A percentile compares a stretch with the other conserved stretches of the same genome.
Conservation (phyloP, 2,888 invertebrate genomes). For the Thereva unica region DNA sequence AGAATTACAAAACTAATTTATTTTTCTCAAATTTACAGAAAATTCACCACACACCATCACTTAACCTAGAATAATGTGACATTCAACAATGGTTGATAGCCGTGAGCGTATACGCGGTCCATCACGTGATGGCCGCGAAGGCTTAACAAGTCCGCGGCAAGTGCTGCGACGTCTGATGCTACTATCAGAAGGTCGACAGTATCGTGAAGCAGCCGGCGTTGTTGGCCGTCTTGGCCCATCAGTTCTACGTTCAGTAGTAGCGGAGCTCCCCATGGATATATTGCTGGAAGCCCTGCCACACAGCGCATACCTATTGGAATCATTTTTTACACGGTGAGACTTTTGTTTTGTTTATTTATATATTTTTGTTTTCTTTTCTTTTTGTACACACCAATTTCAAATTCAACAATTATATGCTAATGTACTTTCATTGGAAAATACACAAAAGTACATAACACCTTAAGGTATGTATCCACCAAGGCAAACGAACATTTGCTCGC, state of each 20-base stretch:
- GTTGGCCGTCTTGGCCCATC: slow-evolving; percentile 78
- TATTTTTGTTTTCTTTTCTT: not conserved
- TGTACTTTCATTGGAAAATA: not conserved
- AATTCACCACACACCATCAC: no score
- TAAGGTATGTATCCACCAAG: no score
- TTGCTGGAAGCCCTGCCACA: slow-evolving; percentile 89
- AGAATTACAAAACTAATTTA: not conserved
- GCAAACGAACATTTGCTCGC: no score
- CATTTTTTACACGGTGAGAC: slow-evolving; percentile 72
- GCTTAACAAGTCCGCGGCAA: slow-evolving; percentile 69
- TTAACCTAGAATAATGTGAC: slow-evolving; percentile 4
- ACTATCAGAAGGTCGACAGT: slow-evolving; percentile 85
- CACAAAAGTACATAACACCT: no score
- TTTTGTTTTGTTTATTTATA: not conserved
- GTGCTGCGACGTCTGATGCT: slow-evolving; percentile 73
- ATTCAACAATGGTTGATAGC: slow-evolving; percentile 67
- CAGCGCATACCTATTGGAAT: slow-evolving; percentile 83
- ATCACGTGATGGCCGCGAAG: slow-evolving; percentile 63
- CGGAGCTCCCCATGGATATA: slow-evolving; percentile 83
- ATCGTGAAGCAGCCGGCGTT: slow-evolving; percentile 86
- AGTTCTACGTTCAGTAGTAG: slow-evolving; percentile 74
- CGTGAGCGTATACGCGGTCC: slow-evolving; percentile 73
- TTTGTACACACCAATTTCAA: not conserved
- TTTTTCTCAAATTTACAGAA: not conserved
- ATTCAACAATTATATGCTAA: not conserved